Conservation (phyloP, 2,797 vertebrate genomes). For the Monodelphis domestica region DNA sequence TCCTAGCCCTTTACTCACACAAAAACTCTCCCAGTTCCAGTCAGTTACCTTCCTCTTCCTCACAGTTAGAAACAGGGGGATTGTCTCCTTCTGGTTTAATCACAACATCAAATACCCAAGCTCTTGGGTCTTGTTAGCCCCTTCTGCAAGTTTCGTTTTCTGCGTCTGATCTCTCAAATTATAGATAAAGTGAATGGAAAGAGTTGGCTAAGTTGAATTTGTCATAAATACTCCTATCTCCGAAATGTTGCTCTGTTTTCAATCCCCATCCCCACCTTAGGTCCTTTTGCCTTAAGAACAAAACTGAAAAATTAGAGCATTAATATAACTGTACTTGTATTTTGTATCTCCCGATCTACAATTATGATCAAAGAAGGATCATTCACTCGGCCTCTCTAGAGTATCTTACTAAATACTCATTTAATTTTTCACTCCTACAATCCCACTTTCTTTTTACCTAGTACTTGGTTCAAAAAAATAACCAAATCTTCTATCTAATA, state of each 20-base stretch:
- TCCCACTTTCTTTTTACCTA: background rate
- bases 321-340: background rate
- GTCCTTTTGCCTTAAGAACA: background rate
- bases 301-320: background rate
- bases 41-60: background rate
- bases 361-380: slow-evolving; percentile 9
- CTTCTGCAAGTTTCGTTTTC: background rate
- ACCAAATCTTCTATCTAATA: background rate
- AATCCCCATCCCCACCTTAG: background rate
- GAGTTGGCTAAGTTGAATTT: background rate
- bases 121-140: background rate
- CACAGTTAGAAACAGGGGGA: background rate
- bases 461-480: background rate
- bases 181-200: background rate
- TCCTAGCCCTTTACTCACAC: background rate
- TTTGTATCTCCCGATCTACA: background rate
- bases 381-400: background rate
- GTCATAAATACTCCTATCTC: background rate
- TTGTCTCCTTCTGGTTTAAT: background rate
- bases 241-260: background rate
- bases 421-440: background rate
- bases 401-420: background rate
- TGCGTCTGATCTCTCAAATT: background rate
- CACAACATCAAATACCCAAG: background rate
- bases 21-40: background rate